Evolutionary conservation across 2,113 vertebrate genomes (phyloP).

Genomic region (Halcyon senegalensis): DNA sequence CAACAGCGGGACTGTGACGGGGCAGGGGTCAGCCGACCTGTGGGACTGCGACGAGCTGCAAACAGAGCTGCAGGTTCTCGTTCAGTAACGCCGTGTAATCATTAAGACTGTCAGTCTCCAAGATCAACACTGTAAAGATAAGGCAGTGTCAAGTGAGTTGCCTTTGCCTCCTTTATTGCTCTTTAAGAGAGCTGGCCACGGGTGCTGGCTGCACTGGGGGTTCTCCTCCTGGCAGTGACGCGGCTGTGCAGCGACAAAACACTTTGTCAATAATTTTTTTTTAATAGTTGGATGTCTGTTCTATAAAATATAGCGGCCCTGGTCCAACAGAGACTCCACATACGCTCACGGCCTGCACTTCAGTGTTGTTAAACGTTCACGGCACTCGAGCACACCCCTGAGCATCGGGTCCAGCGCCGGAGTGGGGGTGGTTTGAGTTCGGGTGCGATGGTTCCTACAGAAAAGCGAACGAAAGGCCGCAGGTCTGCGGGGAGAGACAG

Average conservation of each 20-base stretch:
- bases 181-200: background rate
- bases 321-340: background rate
- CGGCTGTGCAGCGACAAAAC: background rate
- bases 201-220: background rate
- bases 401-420: background rate
- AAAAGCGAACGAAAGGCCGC: background rate
- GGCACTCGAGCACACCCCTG: background rate
- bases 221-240: background rate
- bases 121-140: slow-evolving; percentile 30
- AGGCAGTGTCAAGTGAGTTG: slow-evolving; percentile 3
- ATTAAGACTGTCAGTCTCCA: background rate
- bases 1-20: background rate
- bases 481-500: accelerated
- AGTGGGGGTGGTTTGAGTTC: background rate
- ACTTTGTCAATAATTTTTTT: background rate
- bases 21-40: slow-evolving; percentile 31
- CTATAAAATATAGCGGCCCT: background rate
- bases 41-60: background rate
- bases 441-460: accelerated
- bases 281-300: background rate
- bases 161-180: background rate
- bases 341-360: background rate
- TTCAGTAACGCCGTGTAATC: slow-evolving; percentile 16
- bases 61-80: background rate
- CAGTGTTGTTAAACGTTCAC: background rate